phyloP scores from a whole-genome alignment of 2,888 invertebrate genomes.

The Hipparchia semele region DNA sequence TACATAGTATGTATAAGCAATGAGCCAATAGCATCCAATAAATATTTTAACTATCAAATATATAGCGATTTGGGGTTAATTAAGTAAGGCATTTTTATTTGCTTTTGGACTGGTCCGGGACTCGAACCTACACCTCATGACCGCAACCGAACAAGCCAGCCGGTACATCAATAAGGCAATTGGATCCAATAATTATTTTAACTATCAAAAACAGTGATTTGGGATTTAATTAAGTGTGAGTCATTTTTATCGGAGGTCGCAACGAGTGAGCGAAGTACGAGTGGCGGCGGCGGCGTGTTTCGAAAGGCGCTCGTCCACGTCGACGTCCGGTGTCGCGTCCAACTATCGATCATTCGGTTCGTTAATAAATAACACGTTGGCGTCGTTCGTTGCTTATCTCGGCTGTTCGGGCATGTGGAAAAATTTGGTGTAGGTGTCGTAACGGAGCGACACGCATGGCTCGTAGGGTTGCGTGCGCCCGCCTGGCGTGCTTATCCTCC shows the following conservation, averaged over 20 bases:
- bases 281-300: slow-evolving; percentile 61
- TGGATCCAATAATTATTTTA: slow-evolving; percentile 4
- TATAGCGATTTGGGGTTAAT: too few relatives aligned
- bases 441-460: slow-evolving; percentile 80
- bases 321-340: slow-evolving; percentile 80
- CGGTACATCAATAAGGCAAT: too few relatives aligned
- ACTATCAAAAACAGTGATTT: slow-evolving; percentile 50
- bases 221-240: slow-evolving; percentile 56
- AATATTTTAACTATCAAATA: too few relatives aligned
- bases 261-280: slow-evolving; percentile 50
- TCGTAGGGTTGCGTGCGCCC: slow-evolving; percentile 70
- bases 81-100: too few relatives aligned
- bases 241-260: slow-evolving; percentile 62
- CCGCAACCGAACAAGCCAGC: too few relatives aligned
- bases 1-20: too few relatives aligned
- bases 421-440: slow-evolving; percentile 83
- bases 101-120: too few relatives aligned
- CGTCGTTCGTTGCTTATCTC: slow-evolving; percentile 79
- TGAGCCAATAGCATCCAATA: too few relatives aligned
- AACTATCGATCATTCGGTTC: slow-evolving; percentile 83
- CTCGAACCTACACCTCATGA: too few relatives aligned
- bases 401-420: slow-evolving; percentile 81
- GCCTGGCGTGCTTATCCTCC: slow-evolving; percentile 64
- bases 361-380: slow-evolving; percentile 83
- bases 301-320: slow-evolving; percentile 75